Evolutionary conservation across 2,888 invertebrate species (phyloP).

Genomic region (Stenchaetothrips biformis): DNA sequence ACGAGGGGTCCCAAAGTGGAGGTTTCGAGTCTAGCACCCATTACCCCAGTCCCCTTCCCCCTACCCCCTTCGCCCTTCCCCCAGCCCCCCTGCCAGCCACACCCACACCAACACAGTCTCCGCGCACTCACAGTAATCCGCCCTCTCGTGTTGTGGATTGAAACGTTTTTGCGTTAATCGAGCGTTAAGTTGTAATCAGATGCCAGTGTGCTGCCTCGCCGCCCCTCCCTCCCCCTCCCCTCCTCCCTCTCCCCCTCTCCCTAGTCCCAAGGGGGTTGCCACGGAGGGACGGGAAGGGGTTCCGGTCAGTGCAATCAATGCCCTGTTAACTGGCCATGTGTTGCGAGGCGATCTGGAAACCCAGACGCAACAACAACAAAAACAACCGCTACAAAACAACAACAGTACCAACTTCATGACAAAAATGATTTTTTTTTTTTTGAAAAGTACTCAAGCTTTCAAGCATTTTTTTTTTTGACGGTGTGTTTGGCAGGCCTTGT

Average conservation of each 20-base stretch:
- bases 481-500: too few relatives aligned
- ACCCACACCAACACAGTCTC: too few relatives aligned
- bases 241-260: slow-evolving; percentile 41
- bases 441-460: too few relatives aligned
- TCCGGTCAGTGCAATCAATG: slow-evolving; percentile 12
- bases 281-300: too few relatives aligned
- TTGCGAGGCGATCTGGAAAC: too few relatives aligned
- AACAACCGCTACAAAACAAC: too few relatives aligned
- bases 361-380: too few relatives aligned
- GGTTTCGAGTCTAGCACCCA: slow-evolving; percentile 17
- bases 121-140: neutral
- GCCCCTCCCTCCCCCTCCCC: slow-evolving; percentile 36
- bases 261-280: neutral
- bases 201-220: neutral
- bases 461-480: too few relatives aligned
- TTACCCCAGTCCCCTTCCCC: neutral
- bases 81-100: neutral
- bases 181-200: slow-evolving; percentile 25
- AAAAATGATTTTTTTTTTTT: too few relatives aligned
- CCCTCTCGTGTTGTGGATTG: slow-evolving; percentile 11
- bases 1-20: neutral
- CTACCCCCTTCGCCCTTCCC: neutral
- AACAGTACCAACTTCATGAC: too few relatives aligned
- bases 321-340: slow-evolving; percentile 15
- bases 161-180: slow-evolving; percentile 25